Conservation (phyloP, 2,888 invertebrate genomes). For the Cosmia pyralina region DNA sequence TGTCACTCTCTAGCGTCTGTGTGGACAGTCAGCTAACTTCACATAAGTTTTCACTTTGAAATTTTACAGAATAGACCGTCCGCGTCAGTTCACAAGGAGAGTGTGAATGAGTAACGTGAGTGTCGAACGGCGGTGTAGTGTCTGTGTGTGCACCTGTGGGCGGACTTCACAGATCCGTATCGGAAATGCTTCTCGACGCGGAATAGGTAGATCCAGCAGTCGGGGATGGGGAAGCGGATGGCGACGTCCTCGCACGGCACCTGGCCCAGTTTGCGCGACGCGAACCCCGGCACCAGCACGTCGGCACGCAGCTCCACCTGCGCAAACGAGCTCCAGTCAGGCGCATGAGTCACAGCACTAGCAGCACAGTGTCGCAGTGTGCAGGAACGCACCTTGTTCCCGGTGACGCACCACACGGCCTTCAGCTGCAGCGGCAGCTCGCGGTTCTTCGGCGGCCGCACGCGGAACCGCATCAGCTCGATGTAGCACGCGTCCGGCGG, state of each 20-base stretch:
- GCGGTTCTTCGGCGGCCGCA: conserved; percentile 98
- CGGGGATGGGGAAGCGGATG: conserved; percentile 98
- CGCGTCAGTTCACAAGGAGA: not conserved
- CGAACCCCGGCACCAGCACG: conserved; percentile 98
- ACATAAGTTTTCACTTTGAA: not conserved
- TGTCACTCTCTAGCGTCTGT: too few species aligned
- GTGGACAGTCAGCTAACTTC: not conserved
- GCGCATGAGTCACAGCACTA: not conserved
- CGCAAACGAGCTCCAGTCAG: conserved; percentile 3
- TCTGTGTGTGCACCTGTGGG: conserved; percentile 91
- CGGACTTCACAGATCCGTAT: conserved; percentile 99
- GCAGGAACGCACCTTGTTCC: conserved; percentile 92
- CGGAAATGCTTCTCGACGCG: conserved; percentile 99
- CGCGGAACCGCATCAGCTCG: conserved; percentile 98
- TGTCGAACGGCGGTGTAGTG: not conserved
- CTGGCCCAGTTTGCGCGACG: conserved; percentile 98
- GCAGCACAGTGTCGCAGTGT: not conserved
- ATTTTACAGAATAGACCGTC: not conserved
- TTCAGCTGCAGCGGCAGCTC: conserved; percentile 99
- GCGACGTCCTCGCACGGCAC: conserved; percentile 99
- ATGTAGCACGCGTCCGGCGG: conserved; percentile 99
- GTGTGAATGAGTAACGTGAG: not conserved
- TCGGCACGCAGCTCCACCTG: conserved; percentile 98
- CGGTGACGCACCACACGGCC: conserved; percentile 96
- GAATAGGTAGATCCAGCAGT: conserved; percentile 99